Evolutionary conservation across 92 coral and sea anemone genomes (phyloP).

Genomic region (Bergia sp.): DNA sequence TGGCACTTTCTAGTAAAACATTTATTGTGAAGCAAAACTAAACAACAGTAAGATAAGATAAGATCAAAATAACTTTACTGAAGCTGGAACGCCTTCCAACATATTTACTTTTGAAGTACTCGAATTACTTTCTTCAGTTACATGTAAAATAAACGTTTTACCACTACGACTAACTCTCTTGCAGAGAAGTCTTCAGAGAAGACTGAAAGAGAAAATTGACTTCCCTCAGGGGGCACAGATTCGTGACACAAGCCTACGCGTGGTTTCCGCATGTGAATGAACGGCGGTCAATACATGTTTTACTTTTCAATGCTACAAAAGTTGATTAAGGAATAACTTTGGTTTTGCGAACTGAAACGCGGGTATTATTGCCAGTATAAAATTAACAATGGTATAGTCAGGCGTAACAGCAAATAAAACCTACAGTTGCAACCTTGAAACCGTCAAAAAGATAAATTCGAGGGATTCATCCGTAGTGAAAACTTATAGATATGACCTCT

Average conservation of each 20-base stretch:
- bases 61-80: not conserved
- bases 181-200: not conserved
- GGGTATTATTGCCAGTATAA: no score
- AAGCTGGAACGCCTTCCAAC: not conserved
- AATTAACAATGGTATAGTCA: not conserved
- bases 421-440: no score
- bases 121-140: not conserved
- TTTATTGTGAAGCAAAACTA: constrained; percentile 29
- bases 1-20: constrained; percentile 28
- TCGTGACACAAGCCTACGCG: not conserved
- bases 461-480: not conserved
- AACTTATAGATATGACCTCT: not conserved
- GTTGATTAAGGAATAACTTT: not conserved
- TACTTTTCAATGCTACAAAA: not conserved
- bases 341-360: not conserved
- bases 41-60: constrained; percentile 2
- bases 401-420: not conserved
- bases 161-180: not conserved
- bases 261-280: no score
- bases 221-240: not conserved
- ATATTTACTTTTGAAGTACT: not conserved
- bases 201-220: not conserved
- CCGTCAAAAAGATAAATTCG: not conserved
- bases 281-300: not conserved
- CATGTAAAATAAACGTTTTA: not conserved